Evolutionary conservation across 1,140 invertebrate species (phyloP), one percentile per base, ranked within the genome.

Genomic region (Plutomurus gul): DNA sequence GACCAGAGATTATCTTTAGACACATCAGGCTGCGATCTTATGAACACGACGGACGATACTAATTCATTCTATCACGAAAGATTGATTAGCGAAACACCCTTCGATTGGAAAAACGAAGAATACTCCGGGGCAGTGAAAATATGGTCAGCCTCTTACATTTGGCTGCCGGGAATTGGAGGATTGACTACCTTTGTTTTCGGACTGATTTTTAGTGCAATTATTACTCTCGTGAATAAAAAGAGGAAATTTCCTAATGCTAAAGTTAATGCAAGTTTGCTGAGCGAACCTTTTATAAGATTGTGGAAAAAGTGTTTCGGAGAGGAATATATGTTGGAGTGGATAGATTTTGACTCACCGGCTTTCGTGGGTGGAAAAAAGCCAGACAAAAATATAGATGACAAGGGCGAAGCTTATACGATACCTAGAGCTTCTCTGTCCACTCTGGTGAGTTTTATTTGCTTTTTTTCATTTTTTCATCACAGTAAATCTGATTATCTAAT

Each of bases 231-330:
- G 0, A 37, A 40, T 3, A 70, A 25, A 46, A 70, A 65, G 4
- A 10, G 7, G 6, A n/a, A n/a, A n/a, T n/a, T n/a, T n/a, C n/a
- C n/a, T n/a, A 20, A 27, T 16, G 27, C 25, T 37, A 75, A 70
- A 75, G 78, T 79, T 3, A 72, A 79, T 56, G 40, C 11, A 46
- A 75, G 40, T 22, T 30, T 79, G n/a, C 33, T 79, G 6, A 76
- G 72, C 18, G 71, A 79, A 75, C 73, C 78, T 7, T 79, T 74
- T 37, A 5, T 79, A 1, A 30, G 56, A 20, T 49, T 79, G 0
- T 79, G 78, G 78, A 74, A 46, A 20, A 18, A 25, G 36, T 70
- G 74, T 33, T 79, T 75, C 27, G 78, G 78, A 22, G 27, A 79
- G 39, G 51, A 79, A 20, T 74, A 71, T 20, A 79, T 79, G 78